Conservation (phyloP, 1,140 invertebrate species). For the Papilio helenus region DNA sequence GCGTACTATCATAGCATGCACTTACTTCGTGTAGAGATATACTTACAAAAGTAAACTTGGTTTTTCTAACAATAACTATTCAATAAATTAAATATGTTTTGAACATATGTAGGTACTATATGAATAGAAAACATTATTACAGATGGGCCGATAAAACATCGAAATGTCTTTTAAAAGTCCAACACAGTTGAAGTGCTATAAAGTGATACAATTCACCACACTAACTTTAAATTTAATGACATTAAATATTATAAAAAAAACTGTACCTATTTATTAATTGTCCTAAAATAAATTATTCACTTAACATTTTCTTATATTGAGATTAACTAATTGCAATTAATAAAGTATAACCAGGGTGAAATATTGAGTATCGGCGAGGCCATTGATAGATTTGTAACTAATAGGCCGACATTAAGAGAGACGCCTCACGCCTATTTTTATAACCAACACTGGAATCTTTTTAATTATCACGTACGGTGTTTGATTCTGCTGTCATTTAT, state of each 20-base stretch:
- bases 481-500: constrained; percentile 29
- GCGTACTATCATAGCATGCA: background rate
- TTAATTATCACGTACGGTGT: constrained; percentile 38
- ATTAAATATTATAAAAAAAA: background rate
- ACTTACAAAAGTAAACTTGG: background rate
- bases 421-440: constrained; percentile 32
- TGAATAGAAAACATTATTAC: too few species aligned
- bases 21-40: background rate
- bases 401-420: constrained; percentile 24
- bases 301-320: background rate
- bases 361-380: background rate
- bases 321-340: background rate
- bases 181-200: background rate
- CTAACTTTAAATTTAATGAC: background rate
- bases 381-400: constrained; percentile 31
- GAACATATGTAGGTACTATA: too few species aligned
- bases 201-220: background rate
- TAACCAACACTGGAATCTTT: constrained; percentile 28
- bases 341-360: background rate
- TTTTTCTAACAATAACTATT: background rate
- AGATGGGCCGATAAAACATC: background rate
- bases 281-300: background rate
- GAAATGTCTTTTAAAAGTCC: background rate
- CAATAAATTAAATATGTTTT: too few species aligned
- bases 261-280: background rate